Base-by-base conservation (phyloP, 2,888 invertebrate species). In the Arrhopalites spinosus region DNA sequence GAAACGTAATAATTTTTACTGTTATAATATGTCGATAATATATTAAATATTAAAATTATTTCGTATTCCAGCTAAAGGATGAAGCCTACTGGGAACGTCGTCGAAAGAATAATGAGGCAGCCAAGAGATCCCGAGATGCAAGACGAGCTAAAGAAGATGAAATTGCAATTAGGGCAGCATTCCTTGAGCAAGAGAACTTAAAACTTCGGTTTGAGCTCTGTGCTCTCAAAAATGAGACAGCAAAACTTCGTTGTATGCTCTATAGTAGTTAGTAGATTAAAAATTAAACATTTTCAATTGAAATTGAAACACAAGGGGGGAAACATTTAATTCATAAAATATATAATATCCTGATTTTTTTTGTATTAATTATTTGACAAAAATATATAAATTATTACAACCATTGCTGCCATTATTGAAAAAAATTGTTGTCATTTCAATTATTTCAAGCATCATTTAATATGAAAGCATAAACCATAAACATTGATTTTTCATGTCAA, bases 61-160 rank as follows among this genome's bases (percentile, higher is more conserved):
- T n/a, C n/a, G n/a, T 11, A 36, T 45, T 47, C 20, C n/a, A 80
- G 77, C 83, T 85, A 74, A 89, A 93, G 83, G 95, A 96, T 84
- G 92, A 92, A 2, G 90, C 92, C 0, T 98, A 98, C 85, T 92
- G 92, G 87, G 95, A 94, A 83, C 90, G 95, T 74, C 87, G 97
- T 13, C 89, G 93, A 80, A 94, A 95, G 84, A 98, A 98, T 85
- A 98, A 98, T 85, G 93, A 92, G 79, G 97, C 98, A 0, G 98
- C 98, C 0, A 98, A 98, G 86, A 89, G 95, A 82, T 96, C 96
- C 0, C 88, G 98, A 2, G 97, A 98, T 84, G 91, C 95, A 0
- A 88, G 98, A 76, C 89, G 95, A 82, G 90, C 93, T 61, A 93
- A 96, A 83, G 97, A 98, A 85, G 95, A 96, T 81, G 94, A 95